phyloP scores from a whole-genome alignment of 2,888 invertebrate species.

The Drosophila prolongata region DNA sequence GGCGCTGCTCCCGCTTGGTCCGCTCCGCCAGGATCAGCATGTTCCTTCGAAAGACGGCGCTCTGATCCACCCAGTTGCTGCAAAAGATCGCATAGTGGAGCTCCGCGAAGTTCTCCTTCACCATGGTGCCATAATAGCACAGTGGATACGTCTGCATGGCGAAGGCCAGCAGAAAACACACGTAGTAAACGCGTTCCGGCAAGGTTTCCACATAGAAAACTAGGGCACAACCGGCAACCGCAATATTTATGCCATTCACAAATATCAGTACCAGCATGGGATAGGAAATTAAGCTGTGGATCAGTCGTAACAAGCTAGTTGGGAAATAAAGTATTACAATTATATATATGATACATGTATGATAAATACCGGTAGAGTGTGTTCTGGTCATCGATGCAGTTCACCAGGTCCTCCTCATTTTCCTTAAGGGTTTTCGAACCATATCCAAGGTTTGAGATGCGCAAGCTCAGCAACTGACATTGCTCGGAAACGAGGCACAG shows the following conservation, averaged over 20 bases:
- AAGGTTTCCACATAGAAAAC: conserved; percentile 51
- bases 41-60: conserved; percentile 27
- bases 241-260: conserved; percentile 50
- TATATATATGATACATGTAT: no score
- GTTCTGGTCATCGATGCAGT: conserved; percentile 63
- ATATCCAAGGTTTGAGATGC: conserved; percentile 56
- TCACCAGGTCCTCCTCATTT: conserved; percentile 51
- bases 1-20: conserved; percentile 22
- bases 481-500: conserved; percentile 47
- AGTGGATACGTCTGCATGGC: conserved; percentile 52
- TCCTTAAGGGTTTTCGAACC: conserved; percentile 2
- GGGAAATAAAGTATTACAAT: no score
- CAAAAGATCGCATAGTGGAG: conserved; percentile 51
- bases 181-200: conserved; percentile 31
- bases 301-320: conserved; percentile 42
- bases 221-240: conserved; percentile 34
- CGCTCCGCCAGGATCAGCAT: conserved; percentile 54
- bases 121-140: conserved; percentile 55
- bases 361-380: conserved; percentile 47
- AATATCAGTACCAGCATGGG: conserved; percentile 62
- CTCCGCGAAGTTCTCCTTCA: conserved; percentile 32
- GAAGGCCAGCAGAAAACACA: conserved; percentile 29
- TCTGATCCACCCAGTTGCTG: conserved; percentile 67
- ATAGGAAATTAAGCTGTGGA: conserved; percentile 49
- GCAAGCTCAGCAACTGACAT: conserved; percentile 46